A percentile compares a stretch with the other conserved stretches of the same genome.
These are phyloP conservation scores for Colletes collaris DNA, from an alignment of 2,888 invertebrate genomes.

Conservation along the genomic window DNA sequence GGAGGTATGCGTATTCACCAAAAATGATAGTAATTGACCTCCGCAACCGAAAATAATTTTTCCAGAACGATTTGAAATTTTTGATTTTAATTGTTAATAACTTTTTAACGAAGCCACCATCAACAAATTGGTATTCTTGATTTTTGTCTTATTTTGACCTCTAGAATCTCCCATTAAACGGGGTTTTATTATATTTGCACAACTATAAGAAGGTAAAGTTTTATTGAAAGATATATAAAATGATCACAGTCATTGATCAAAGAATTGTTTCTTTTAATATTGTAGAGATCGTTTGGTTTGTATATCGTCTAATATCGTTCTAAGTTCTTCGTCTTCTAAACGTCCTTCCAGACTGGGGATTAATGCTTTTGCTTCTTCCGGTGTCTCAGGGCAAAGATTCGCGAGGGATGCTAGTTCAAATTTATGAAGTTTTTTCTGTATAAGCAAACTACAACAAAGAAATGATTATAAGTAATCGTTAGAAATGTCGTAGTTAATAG, in stretches of 20 bases:
- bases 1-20: too few relatives aligned
- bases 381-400: conserved; percentile 99
- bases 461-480: neutral
- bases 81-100: too few relatives aligned
- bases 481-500: neutral
- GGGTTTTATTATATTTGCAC: neutral
- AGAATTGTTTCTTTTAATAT: conserved; percentile 86
- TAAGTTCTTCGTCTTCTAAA: conserved; percentile 98
- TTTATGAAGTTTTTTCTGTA: conserved; percentile 98
- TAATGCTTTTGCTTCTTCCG: conserved; percentile 98
- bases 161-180: too few relatives aligned
- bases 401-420: conserved; percentile 99
- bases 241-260: conserved; percentile 1
- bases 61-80: too few relatives aligned
- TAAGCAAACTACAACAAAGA: conserved; percentile 88
- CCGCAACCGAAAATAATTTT: too few relatives aligned
- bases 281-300: conserved; percentile 99
- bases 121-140: too few relatives aligned
- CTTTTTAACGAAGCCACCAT: too few relatives aligned
- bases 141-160: too few relatives aligned
- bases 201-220: conserved; percentile 2
- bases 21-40: too few relatives aligned
- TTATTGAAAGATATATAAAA: conserved; percentile 40
- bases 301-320: conserved; percentile 98
- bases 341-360: conserved; percentile 98